phyloP scores from a whole-genome alignment of 2,113 vertebrate species.

The Anser cygnoides region DNA sequence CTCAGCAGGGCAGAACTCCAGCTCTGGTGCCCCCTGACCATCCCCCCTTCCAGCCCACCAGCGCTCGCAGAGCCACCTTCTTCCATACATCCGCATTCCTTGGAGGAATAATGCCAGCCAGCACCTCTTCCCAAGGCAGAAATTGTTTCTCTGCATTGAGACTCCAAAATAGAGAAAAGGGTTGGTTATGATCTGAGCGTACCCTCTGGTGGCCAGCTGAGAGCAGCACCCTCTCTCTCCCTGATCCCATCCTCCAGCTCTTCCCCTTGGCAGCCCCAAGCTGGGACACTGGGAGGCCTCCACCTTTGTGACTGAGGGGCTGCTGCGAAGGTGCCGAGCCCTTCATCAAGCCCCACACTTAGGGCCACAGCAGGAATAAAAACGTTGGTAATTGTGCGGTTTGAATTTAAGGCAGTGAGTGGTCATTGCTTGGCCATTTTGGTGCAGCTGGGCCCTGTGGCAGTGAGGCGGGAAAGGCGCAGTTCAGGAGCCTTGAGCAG shows the following conservation, averaged over 20 bases:
- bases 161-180: rapidly evolving
- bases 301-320: neutral
- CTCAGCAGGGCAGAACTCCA: neutral
- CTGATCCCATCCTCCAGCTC: too few species aligned
- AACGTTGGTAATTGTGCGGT: rapidly evolving
- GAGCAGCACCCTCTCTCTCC: neutral
- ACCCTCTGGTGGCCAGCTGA: neutral
- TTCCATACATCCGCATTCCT: too few species aligned
- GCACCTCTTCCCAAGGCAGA: neutral
- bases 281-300: neutral
- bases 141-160: neutral
- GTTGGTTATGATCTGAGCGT: neutral
- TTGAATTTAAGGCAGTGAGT: rapidly evolving
- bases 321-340: too few species aligned
- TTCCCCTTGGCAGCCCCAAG: too few species aligned
- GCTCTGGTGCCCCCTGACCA: neutral
- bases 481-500: neutral
- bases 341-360: rapidly evolving
- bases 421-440: too few species aligned
- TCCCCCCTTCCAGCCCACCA: rapidly evolving
- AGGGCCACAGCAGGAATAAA: too few species aligned
- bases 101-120: neutral
- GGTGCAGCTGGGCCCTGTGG: too few species aligned
- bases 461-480: rapidly evolving
- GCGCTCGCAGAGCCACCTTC: neutral